Percentiles rank a stretch among this genome's conserved stretches.
phyloP scores from a whole-genome alignment of 2,797 vertebrate genomes.

The Bufotes viridis region DNA sequence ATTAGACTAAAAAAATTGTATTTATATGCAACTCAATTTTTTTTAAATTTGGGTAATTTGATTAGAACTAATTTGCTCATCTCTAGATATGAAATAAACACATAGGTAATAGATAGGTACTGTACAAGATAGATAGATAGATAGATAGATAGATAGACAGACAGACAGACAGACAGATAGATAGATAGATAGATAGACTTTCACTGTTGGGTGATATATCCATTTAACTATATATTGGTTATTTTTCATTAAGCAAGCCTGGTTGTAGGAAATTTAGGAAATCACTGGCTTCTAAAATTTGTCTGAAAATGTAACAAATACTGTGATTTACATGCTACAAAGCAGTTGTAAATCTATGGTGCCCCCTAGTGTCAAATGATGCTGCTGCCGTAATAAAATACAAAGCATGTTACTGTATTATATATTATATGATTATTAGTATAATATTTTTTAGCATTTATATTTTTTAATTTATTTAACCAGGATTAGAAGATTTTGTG shows the following conservation, averaged over 20 bases:
- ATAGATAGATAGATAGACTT: not conserved
- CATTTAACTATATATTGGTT: not conserved
- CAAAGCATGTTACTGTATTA: not conserved
- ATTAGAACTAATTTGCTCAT: too few species aligned
- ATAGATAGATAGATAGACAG: conserved; percentile 7
- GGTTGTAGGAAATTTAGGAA: not conserved
- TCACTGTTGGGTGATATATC: not conserved
- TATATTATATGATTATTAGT: too few species aligned
- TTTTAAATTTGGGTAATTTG: too few species aligned
- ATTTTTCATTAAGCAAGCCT: not conserved
- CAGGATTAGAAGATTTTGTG: too few species aligned
- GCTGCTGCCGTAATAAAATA: not conserved
- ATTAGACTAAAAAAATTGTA: too few species aligned
- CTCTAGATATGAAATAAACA: not conserved
- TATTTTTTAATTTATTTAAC: not conserved
- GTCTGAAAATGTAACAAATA: not conserved
- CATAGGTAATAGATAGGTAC: not conserved
- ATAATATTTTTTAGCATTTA: not conserved
- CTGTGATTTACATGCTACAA: not conserved
- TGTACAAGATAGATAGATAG: not conserved
- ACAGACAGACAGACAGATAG: conserved; percentile 12
- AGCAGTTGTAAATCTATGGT: conserved; percentile 70
- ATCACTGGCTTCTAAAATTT: not conserved
- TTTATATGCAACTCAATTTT: too few species aligned
- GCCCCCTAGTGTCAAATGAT: conserved; percentile 74